Evolutionary conservation across 1,140 invertebrate genomes (phyloP).

Genomic region (Camponotus vicinus): DNA sequence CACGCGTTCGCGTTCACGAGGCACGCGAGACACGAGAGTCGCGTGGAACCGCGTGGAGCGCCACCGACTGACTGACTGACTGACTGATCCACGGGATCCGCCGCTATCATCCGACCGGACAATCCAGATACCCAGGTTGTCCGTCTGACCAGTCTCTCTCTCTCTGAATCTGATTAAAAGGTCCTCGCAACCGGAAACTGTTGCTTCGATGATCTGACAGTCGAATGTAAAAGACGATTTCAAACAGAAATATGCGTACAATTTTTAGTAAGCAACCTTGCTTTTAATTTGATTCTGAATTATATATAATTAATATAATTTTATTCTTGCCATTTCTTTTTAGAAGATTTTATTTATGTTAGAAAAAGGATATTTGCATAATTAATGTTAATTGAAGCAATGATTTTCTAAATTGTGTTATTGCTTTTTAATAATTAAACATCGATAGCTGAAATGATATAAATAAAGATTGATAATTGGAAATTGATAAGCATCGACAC

Average conservation of each 20-base stretch:
- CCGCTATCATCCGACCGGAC: conserved; percentile 52
- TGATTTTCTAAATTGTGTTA: too few relatives aligned
- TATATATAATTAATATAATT: background rate
- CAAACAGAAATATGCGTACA: background rate
- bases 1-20: background rate
- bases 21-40: conserved; percentile 10
- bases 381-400: too few relatives aligned
- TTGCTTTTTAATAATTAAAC: too few relatives aligned
- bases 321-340: background rate
- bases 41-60: conserved; percentile 69
- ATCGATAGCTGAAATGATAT: too few relatives aligned
- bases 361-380: too few relatives aligned
- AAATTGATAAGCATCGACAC: too few relatives aligned
- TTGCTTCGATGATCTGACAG: conserved; percentile 5
- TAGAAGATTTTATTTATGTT: too few relatives aligned
- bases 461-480: too few relatives aligned
- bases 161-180: conserved; percentile 52
- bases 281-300: background rate
- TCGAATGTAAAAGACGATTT: background rate
- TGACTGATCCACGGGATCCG: conserved; percentile 40
- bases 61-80: conserved; percentile 75
- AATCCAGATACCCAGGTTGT: conserved; percentile 8
- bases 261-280: background rate
- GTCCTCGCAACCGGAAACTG: conserved; percentile 10
- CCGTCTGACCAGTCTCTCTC: conserved; percentile 11